Conservation (phyloP, 1,140 invertebrate species). For the Sitophilus oryzae region DNA sequence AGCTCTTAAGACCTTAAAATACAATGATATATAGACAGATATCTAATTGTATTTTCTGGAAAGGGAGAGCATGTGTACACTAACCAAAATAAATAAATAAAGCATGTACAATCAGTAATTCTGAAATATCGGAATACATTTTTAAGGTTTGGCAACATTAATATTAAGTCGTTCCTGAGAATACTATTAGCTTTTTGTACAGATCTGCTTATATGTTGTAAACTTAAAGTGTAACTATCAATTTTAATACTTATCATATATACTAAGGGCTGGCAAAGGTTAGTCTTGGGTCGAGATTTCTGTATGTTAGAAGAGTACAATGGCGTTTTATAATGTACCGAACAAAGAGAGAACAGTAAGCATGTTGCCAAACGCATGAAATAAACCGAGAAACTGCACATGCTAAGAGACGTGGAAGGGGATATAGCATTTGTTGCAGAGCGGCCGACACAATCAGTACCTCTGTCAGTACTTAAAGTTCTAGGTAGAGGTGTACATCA, state of each 20-base stretch:
- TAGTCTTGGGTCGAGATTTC: too few relatives aligned
- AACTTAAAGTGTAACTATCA: not conserved
- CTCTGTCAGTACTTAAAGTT: too few relatives aligned
- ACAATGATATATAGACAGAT: not conserved
- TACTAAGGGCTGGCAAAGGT: too few relatives aligned
- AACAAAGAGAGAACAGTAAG: too few relatives aligned
- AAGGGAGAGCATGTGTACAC: not conserved
- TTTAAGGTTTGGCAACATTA: conserved; percentile 20
- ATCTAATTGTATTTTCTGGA: not conserved
- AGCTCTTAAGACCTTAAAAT: not conserved
- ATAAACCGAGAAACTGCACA: too few relatives aligned
- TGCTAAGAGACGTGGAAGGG: too few relatives aligned
- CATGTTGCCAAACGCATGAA: too few relatives aligned
- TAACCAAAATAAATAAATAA: conserved; percentile 6
- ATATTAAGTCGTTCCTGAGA: not conserved
- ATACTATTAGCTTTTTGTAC: not conserved
- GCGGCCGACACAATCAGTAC: too few relatives aligned
- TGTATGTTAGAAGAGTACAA: too few relatives aligned
- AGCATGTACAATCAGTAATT: conserved; percentile 24
- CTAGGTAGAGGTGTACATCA: too few relatives aligned
- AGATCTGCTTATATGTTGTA: not conserved
- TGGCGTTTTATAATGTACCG: too few relatives aligned
- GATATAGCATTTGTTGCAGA: too few relatives aligned
- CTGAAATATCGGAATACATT: not conserved
- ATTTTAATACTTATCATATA: not conserved